Base-by-base conservation (phyloP, 2,113 vertebrate genomes). In the Sinocyclocheilus anshuiensis region DNA sequence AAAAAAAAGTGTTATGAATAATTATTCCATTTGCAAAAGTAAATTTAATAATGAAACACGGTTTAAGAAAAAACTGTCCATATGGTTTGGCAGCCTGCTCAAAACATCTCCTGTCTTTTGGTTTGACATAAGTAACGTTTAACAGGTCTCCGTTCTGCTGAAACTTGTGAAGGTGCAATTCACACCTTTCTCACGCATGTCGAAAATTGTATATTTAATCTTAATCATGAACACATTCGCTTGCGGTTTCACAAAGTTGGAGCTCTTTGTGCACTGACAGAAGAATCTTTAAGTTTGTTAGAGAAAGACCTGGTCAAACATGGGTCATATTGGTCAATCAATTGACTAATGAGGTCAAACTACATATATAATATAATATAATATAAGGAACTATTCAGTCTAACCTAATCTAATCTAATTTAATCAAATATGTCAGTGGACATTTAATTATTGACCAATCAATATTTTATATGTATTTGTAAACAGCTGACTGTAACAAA, bases 131-230 rank as follows among this genome's bases (percentile, higher is more conserved):
- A 87, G 86, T 87, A 83, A 77, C 15, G 36, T 82, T 82, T 86
- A 36, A 80, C 74, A 72, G 45, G 82, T 78, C 74, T 59, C 39
- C 42, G 13, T 78, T 77, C 86, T 57, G 22, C 29, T 33, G 22
- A 78, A 65, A 87, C 4, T 79, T 69, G 86, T 74, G 79, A 87
- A 87, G 78, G 77, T 78, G 80, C 61, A 74, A 83, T 86, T 89
- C 83, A 87, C 88, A 86, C 86, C 80, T 89, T 75, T 45, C 36
- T 39, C 75, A 72, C 72, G 26, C 78, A 83, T 36, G 26, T 29
- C 16, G 71, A 82, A 83, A 82, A 77, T 48, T 53, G 29, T 83
- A 55, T 79, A 61, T 65, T 86, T 83, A 81, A 81, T 65, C 29
- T 3, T 76, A 80, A 85, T 81, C 22, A 57, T 33, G 45, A 76